A percentile compares a stretch with the other conserved stretches of the same genome.
Conservation (phyloP, 2,797 vertebrate genomes). For the Champsocephalus gunnari region DNA sequence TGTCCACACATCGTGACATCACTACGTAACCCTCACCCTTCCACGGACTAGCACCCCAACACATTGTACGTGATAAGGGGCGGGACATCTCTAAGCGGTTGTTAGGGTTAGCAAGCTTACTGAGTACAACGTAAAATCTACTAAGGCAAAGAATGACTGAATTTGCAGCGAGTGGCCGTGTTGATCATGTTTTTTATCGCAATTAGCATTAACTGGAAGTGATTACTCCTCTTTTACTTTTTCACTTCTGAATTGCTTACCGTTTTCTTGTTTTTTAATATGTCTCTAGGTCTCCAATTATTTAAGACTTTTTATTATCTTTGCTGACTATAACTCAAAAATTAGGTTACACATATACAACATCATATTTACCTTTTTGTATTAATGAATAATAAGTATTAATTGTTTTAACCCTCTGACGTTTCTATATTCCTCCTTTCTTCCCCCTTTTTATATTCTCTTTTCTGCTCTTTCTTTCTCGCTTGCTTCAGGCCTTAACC, state of each 20-base stretch:
- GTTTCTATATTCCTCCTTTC: not conserved
- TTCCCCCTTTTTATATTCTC: not conserved
- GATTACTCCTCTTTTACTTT: not conserved
- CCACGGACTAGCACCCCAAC: too few species aligned
- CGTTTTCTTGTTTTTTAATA: not conserved
- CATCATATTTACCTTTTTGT: not conserved
- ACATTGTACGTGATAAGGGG: too few species aligned
- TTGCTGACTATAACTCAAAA: not conserved
- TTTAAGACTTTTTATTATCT: not conserved
- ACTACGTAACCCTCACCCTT: too few species aligned
- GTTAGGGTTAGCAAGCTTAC: not conserved
- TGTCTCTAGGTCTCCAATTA: not conserved
- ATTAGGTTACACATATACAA: not conserved
- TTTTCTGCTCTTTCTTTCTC: slow-evolving; percentile 13
- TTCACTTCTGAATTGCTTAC: not conserved
- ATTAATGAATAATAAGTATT: too few species aligned
- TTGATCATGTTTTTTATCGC: too few species aligned
- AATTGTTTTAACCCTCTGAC: not conserved
- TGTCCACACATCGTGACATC: too few species aligned
- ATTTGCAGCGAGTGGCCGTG: too few species aligned
- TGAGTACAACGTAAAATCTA: not conserved
- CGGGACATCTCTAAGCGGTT: not conserved
- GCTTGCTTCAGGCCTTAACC: slow-evolving; percentile 10
- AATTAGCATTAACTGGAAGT: too few species aligned
- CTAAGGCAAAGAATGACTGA: not conserved